These are phyloP conservation scores for Caenorhabditis sinica DNA, from an alignment of 2,888 invertebrate genomes.

Conservation along the genomic window DNA sequence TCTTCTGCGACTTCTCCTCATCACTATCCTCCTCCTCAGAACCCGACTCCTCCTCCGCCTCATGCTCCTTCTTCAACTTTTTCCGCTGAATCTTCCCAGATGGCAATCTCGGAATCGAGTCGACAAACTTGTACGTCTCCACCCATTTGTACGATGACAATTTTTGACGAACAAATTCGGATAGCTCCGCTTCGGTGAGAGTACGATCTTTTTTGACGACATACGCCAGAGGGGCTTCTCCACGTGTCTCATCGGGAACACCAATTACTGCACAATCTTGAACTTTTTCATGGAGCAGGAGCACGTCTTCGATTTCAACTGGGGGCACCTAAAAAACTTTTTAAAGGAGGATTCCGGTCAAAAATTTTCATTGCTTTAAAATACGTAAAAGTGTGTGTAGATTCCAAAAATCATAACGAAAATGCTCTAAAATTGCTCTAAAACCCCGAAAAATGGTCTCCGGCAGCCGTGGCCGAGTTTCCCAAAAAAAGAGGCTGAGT, in stretches of 20 bases:
- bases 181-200: slow-evolving; percentile 51
- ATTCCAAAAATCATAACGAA: too few species aligned
- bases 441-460: too few species aligned
- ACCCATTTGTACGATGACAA: slow-evolving; percentile 67
- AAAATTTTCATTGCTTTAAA: too few species aligned
- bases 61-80: slow-evolving; percentile 27
- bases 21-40: neutral
- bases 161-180: slow-evolving; percentile 53
- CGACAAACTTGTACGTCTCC: slow-evolving; percentile 62
- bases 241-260: slow-evolving; percentile 49
- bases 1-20: slow-evolving; percentile 8
- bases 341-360: too few species aligned
- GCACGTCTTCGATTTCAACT: slow-evolving; percentile 70
- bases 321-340: slow-evolving; percentile 59
- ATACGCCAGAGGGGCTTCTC: slow-evolving; percentile 69
- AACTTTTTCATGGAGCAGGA: slow-evolving; percentile 64
- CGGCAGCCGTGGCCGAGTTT: too few species aligned
- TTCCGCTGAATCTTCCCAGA: slow-evolving; percentile 62
- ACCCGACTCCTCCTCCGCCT: neutral
- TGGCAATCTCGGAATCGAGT: slow-evolving; percentile 59
- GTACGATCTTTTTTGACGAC: slow-evolving; percentile 64
- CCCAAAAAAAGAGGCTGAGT: too few species aligned
- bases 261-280: slow-evolving; percentile 70
- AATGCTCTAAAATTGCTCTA: too few species aligned
- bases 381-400: too few species aligned